Conservation (phyloP, 1,140 invertebrate genomes). For the Pogonognathellus flavescens region DNA sequence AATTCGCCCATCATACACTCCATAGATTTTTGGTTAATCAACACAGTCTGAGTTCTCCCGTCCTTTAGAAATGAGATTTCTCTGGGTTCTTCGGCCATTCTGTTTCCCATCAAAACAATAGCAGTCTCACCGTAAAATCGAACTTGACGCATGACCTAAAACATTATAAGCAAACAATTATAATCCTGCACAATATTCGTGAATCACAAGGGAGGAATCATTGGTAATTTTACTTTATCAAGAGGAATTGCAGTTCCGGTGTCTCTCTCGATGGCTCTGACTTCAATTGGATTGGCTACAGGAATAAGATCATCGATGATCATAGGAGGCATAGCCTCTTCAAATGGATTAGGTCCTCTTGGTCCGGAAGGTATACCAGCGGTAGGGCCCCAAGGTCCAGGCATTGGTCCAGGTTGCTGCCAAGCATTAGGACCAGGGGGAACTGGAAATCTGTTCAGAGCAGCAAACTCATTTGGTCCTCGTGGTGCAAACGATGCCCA, state of each 20-base stretch:
- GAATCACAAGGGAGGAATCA: constrained; percentile 39
- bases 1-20: constrained; percentile 67
- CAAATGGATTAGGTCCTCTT: constrained; percentile 63
- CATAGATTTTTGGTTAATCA: constrained; percentile 61
- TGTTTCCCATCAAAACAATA: constrained; percentile 83
- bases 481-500: constrained; percentile 12
- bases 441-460: neutral
- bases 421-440: constrained; percentile 6
- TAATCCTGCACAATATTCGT: neutral
- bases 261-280: constrained; percentile 56
- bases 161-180: constrained; percentile 21
- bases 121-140: constrained; percentile 88
- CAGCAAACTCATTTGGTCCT: constrained; percentile 19
- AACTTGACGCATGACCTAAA: constrained; percentile 80
- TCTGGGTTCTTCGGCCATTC: constrained; percentile 84
- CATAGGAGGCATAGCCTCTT: constrained; percentile 56
- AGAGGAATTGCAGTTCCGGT: constrained; percentile 57
- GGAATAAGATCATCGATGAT: constrained; percentile 58
- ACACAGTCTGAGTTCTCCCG: constrained; percentile 68
- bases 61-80: constrained; percentile 83
- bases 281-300: constrained; percentile 51
- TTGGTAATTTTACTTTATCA: constrained; percentile 59
- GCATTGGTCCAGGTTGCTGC: constrained; percentile 10
- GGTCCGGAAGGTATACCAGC: constrained; percentile 21
- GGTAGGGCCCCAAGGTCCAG: constrained; percentile 15